Evolutionary conservation across 1,140 invertebrate species (phyloP).

Genomic region (Prorops nasuta): DNA sequence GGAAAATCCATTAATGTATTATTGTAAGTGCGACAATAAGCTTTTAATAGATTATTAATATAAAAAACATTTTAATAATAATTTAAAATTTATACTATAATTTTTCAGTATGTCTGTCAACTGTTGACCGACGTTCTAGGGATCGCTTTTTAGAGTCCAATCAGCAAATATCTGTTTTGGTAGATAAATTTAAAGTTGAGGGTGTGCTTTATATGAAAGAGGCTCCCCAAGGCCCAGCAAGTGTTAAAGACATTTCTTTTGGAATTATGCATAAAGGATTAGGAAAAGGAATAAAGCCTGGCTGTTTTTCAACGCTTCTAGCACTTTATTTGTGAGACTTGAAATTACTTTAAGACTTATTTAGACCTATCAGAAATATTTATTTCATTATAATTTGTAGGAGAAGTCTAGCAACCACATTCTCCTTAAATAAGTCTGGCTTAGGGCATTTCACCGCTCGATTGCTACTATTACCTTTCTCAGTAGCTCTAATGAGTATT

Average conservation of each 20-base stretch:
- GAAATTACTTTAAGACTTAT: neutral
- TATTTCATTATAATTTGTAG: conserved; percentile 54
- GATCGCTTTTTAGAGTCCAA: conserved; percentile 90
- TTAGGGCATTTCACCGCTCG: conserved; percentile 72
- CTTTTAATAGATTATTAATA: too few species aligned
- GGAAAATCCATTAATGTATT: conserved; percentile 93
- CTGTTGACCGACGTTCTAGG: conserved; percentile 82
- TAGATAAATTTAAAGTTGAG: conserved; percentile 88
- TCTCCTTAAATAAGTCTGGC: conserved; percentile 72
- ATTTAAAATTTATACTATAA: conserved; percentile 4
- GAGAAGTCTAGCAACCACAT: conserved; percentile 71
- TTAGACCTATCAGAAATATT: neutral
- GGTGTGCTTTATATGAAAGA: conserved; percentile 67
- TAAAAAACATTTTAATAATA: conserved; percentile 4
- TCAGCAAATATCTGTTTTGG: conserved; percentile 85
- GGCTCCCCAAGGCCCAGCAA: conserved; percentile 53
- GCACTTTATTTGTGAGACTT: conserved; percentile 75
- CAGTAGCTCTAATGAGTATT: conserved; percentile 75
- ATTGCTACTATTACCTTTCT: conserved; percentile 73
- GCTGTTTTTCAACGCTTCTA: conserved; percentile 68
- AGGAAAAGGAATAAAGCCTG: conserved; percentile 63
- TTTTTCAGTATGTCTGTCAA: conserved; percentile 80
- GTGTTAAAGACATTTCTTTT: conserved; percentile 40
- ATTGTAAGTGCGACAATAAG: conserved; percentile 64
- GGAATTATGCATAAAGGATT: conserved; percentile 44